phyloP scores from a whole-genome alignment of 2,113 vertebrate genomes.

The Anolis sagrei region DNA sequence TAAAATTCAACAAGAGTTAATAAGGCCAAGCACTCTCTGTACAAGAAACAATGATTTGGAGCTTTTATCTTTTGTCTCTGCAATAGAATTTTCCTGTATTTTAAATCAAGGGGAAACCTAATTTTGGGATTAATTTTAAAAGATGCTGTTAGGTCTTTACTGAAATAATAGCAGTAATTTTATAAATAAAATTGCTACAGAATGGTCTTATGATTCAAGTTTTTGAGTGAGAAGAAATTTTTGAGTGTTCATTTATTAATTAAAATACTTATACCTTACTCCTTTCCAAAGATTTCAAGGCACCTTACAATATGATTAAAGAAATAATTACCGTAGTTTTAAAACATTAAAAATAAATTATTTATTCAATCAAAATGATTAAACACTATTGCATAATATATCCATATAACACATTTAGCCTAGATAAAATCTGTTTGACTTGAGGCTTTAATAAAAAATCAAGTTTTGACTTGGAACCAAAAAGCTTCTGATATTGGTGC shows the following conservation, averaged over 20 bases:
- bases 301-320: too few species aligned
- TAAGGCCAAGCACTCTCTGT: conserved; percentile 34
- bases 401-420: too few species aligned
- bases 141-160: background rate
- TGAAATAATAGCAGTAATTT: conserved; percentile 19
- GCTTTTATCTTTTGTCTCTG: conserved; percentile 27
- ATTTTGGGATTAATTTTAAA: conserved; percentile 27
- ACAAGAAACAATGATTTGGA: conserved; percentile 42
- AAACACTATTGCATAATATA: too few species aligned
- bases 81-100: conserved; percentile 9
- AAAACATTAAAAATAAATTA: too few species aligned
- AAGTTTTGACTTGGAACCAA: too few species aligned
- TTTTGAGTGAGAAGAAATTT: background rate
- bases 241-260: too few species aligned
- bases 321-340: too few species aligned
- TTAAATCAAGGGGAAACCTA: conserved; percentile 12
- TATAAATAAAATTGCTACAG: conserved; percentile 25
- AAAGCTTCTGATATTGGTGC: too few species aligned
- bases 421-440: too few species aligned
- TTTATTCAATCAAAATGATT: too few species aligned
- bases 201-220: conserved; percentile 18
- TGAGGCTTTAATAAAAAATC: too few species aligned
- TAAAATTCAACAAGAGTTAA: conserved; percentile 28
- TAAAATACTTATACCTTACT: too few species aligned
- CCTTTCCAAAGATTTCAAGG: background rate